phyloP scores from a whole-genome alignment of 2,113 vertebrate species.

The Stomatorhinus ivindoensis region DNA sequence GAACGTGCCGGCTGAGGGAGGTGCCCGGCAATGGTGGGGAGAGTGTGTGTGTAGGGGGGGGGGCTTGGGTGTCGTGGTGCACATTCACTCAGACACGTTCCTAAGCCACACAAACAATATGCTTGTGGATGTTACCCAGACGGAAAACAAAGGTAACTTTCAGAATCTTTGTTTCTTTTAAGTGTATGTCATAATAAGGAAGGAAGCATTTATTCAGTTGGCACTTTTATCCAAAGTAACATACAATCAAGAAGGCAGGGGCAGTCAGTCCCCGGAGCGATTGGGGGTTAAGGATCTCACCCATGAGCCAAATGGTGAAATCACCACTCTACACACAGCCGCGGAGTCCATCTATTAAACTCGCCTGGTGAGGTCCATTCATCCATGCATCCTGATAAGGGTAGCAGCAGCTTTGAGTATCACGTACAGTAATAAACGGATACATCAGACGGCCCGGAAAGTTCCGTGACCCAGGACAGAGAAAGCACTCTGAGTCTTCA shows the following conservation, averaged over 20 bases:
- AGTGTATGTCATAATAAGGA: background rate
- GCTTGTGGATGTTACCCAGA: background rate
- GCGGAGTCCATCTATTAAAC: background rate
- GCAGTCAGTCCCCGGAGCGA: background rate
- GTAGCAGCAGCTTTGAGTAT: background rate
- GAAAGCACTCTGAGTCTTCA: background rate
- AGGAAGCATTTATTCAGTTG: background rate
- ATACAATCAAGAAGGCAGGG: background rate
- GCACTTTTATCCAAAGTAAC: background rate
- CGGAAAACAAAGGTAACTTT: background rate
- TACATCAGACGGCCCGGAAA: background rate
- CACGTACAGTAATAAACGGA: background rate
- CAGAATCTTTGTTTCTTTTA: background rate
- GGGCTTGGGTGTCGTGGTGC: background rate
- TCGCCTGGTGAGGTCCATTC: background rate
- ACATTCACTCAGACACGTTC: background rate
- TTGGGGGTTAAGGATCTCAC: background rate
- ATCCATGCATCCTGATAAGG: background rate
- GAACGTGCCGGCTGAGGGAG: constrained; percentile 1
- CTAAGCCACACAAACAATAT: background rate
- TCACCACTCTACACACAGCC: background rate
- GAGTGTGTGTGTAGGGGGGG: background rate
- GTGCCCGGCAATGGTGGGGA: background rate
- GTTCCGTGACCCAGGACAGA: background rate
- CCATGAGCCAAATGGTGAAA: background rate